phyloP scores from a whole-genome alignment of 2,113 vertebrate species.

The Alosa alosa region DNA sequence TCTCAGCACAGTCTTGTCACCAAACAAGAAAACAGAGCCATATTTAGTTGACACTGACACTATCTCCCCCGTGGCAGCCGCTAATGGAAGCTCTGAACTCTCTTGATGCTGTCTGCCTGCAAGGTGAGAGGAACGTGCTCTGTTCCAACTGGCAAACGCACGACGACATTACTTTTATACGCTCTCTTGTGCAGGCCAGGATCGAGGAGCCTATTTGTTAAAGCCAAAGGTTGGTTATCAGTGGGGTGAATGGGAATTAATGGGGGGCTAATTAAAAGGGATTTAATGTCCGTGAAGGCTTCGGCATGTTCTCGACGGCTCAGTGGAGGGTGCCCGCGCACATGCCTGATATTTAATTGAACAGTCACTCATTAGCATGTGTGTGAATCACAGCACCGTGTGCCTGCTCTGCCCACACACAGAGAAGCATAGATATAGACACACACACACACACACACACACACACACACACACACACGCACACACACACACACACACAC shows the following conservation, averaged over 20 bases:
- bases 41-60: not conserved
- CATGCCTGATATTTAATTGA: constrained; percentile 19
- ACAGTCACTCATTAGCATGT: not conserved
- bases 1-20: not conserved
- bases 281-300: constrained; percentile 11
- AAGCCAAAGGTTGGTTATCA: constrained; percentile 17
- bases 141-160: not conserved
- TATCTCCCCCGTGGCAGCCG: too few species aligned
- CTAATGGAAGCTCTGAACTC: not conserved
- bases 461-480: not conserved
- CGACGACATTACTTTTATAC: not conserved
- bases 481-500: not conserved
- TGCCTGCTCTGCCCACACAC: constrained; percentile 19
- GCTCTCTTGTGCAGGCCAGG: not conserved
- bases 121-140: not conserved
- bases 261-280: constrained; percentile 16
- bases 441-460: not conserved
- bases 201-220: constrained; percentile 15
- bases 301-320: not conserved
- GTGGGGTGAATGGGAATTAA: constrained; percentile 15
- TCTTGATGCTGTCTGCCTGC: not conserved
- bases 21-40: not conserved
- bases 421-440: not conserved
- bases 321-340: constrained; percentile 11
- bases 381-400: constrained; percentile 48